Evolutionary conservation across 2,888 invertebrate genomes (phyloP).

Genomic region (Sericinus montela): DNA sequence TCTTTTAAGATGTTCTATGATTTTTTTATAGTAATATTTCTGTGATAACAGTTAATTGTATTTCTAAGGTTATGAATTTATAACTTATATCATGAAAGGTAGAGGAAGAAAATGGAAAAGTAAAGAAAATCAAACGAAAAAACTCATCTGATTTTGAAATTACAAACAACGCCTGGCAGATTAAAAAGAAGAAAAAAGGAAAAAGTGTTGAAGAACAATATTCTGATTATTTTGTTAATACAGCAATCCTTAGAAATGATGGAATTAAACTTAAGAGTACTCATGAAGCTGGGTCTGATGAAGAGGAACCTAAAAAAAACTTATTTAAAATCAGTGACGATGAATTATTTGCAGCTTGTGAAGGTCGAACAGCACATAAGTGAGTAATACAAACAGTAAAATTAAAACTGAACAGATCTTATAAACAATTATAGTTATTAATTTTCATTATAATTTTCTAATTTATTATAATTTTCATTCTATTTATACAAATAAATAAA

Average conservation of each 20-base stretch:
- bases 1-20: no score
- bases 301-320: conserved; percentile 37
- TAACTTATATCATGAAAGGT: conserved; percentile 37
- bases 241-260: conserved; percentile 52
- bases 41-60: no score
- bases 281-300: conserved; percentile 42
- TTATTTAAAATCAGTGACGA: conserved; percentile 83
- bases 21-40: no score
- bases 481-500: no score
- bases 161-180: conserved; percentile 59
- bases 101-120: conserved; percentile 58
- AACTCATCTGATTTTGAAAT: conserved; percentile 51
- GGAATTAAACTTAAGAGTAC: conserved; percentile 46
- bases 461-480: no score
- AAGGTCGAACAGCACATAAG: conserved; percentile 92
- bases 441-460: no score
- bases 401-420: no score
- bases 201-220: conserved; percentile 43
- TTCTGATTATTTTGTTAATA: conserved; percentile 56
- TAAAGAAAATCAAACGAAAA: conserved; percentile 60
- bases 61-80: no score
- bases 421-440: no score
- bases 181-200: conserved; percentile 44
- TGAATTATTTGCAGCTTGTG: conserved; percentile 88
- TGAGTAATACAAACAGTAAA: no score